phyloP scores from a whole-genome alignment of 1,140 invertebrate species.

The Apocrypta bakeri region DNA sequence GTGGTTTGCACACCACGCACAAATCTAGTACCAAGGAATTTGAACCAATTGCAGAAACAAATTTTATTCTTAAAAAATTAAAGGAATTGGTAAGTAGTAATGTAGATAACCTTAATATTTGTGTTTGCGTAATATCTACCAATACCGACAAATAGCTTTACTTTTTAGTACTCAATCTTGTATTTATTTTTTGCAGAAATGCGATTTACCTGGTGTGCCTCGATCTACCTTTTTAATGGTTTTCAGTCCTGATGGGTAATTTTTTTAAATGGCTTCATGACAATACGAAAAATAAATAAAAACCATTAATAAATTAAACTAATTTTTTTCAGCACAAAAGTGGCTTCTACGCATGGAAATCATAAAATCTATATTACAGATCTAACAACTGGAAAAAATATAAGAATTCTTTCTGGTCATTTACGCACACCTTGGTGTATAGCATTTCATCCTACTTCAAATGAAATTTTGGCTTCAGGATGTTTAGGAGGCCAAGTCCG shows the following conservation, averaged over 20 bases:
- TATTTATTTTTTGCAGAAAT: constrained; percentile 75
- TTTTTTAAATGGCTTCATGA: constrained; percentile 36
- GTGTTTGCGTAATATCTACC: background rate
- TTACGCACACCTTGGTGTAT: constrained; percentile 94
- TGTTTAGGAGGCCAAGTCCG: constrained; percentile 92
- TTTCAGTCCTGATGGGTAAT: constrained; percentile 89
- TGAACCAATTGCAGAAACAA: constrained; percentile 74
- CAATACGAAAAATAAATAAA: constrained; percentile 37
- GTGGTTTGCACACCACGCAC: constrained; percentile 61
- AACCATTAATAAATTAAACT: background rate
- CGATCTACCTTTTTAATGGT: constrained; percentile 89
- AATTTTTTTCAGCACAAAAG: constrained; percentile 78
- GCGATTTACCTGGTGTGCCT: constrained; percentile 83
- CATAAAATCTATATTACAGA: constrained; percentile 94
- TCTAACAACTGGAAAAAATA: constrained; percentile 85
- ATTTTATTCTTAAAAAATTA: constrained; percentile 73
- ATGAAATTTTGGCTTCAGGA: constrained; percentile 89
- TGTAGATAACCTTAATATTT: background rate
- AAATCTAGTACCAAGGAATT: constrained; percentile 67
- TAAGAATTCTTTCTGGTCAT: constrained; percentile 87
- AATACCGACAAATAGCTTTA: too few relatives aligned
- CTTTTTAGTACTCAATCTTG: too few relatives aligned
- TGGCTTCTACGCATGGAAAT: constrained; percentile 93
- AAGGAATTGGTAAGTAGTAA: constrained; percentile 72
- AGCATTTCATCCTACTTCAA: constrained; percentile 90